Evolutionary conservation across 2,888 invertebrate species (phyloP), one percentile per base, ranked within the genome.

Genomic region (Sturmia bella): DNA sequence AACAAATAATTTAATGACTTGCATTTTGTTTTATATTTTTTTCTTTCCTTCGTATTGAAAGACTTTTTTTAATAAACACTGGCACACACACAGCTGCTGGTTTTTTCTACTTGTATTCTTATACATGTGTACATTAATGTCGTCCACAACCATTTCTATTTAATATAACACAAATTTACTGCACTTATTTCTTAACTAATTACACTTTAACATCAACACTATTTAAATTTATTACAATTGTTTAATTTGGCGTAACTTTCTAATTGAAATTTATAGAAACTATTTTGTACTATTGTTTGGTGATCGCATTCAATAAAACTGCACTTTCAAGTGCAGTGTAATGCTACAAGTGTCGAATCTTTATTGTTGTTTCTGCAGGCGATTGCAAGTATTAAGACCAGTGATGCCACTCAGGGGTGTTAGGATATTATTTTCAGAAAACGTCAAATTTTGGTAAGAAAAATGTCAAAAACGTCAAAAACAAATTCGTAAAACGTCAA

Each of bases 1-100:
- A 72, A 61, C 48, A 72, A 61, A 72, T 50, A 11, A 52, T 52
- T 54, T 9, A 61, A 73, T 73, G 52, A 73, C 73, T 63, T 61
- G 73, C 43, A 63, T 37, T 57, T 57, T 41, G 15, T 61, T 21
- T 6, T 32, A 45, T n/a, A 19, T 64, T n/a, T 45, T 17, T 19
- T 32, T 15, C 39, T 50, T 66, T 39, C 13, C 7, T 50, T 66
- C 15, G 15, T 66, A 15, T 24, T 52, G n/a, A 19, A 12, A 52
- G n/a, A 50, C 21, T 21, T 21, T 24, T 24, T 24, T 24, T 24
- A 4, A 21, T 2, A 4, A 24, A 52, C 12, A 52, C 50, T 3
- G 0, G 24, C 39, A 39, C 7, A 39, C 50, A 56, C 45, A n/a
- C 41, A 15, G 24, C 66, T 56, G 27, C 24, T 52, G 66, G 52